A percentile compares a stretch with the other conserved stretches of the same genome.
Conservation (phyloP, 2,888 invertebrate genomes). For the Cantharis rufa region DNA sequence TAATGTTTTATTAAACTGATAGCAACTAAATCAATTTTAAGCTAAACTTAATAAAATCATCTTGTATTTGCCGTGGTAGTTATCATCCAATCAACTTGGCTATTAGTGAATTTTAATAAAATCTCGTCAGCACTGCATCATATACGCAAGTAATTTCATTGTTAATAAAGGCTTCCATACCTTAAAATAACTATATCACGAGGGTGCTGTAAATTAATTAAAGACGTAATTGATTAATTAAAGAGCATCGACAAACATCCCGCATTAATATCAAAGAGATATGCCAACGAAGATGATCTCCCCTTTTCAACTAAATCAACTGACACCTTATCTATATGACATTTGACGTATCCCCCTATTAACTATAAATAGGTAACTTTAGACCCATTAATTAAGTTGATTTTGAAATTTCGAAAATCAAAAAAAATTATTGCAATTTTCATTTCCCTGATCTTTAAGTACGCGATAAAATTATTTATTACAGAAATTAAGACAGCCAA, state of each 20-base stretch:
- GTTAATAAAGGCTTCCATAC: constrained; percentile 11
- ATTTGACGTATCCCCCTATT: background rate
- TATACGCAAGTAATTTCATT: constrained; percentile 2
- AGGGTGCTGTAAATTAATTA: constrained; percentile 43
- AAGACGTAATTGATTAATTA: constrained; percentile 45
- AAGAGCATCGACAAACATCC: constrained; percentile 41
- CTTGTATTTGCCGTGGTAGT: background rate
- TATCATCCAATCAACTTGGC: constrained; percentile 14
- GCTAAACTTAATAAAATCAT: background rate
- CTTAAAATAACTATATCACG: constrained; percentile 19
- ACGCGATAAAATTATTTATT: background rate
- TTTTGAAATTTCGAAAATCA: background rate
- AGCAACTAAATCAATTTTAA: background rate
- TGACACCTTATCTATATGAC: background rate
- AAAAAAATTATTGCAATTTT: background rate
- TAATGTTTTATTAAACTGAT: background rate
- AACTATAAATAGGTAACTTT: background rate
- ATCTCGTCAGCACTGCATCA: constrained; percentile 5
- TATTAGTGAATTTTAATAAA: constrained; percentile 19
- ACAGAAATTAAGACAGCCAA: background rate
- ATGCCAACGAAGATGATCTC: constrained; percentile 17
- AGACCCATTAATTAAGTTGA: background rate
- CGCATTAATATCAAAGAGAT: constrained; percentile 36
- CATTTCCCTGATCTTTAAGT: background rate
- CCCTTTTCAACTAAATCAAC: background rate